Evolutionary conservation across 92 coral and sea anemone genomes (phyloP).

Genomic region (Porites rus): DNA sequence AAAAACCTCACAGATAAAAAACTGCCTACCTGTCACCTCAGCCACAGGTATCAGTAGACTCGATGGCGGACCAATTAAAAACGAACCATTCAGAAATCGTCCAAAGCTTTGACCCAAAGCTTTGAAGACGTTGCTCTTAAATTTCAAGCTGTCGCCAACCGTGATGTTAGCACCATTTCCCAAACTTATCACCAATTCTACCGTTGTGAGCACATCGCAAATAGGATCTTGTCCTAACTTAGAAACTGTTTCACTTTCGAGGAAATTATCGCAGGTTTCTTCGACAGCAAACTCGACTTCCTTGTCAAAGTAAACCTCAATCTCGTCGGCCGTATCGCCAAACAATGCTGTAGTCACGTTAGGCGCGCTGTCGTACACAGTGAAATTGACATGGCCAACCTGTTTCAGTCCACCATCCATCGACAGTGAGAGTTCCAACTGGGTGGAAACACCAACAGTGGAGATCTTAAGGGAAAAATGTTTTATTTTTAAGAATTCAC

Average conservation of each 20-base stretch:
- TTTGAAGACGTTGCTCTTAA: constrained; percentile 43
- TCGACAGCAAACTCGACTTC: constrained; percentile 8
- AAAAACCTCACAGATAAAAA: neutral
- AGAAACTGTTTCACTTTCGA: constrained; percentile 12
- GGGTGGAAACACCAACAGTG: neutral
- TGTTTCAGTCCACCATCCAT: constrained; percentile 36
- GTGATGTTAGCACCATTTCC: constrained; percentile 10
- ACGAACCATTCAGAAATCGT: constrained; percentile 22
- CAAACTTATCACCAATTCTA: constrained; percentile 32
- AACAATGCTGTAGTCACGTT: constrained; percentile 23
- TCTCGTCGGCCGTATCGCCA: constrained; percentile 43
- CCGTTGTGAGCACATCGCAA: constrained; percentile 7
- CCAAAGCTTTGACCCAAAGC: constrained; percentile 28
- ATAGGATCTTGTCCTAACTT: constrained; percentile 33
- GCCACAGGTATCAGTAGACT: constrained; percentile 33
- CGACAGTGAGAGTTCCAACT: constrained; percentile 13
- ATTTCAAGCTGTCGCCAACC: constrained; percentile 13
- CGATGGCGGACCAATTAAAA: constrained; percentile 14
- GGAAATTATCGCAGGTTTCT: constrained; percentile 30
- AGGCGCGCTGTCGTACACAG: constrained; percentile 49
- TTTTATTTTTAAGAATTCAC: no score
- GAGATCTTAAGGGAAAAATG: neutral
- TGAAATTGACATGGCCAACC: constrained; percentile 12
- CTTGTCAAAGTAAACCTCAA: constrained; percentile 29
- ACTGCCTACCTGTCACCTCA: constrained; percentile 37